Conservation (phyloP, 2,113 vertebrate genomes). For the Ariopsis seemanni region DNA sequence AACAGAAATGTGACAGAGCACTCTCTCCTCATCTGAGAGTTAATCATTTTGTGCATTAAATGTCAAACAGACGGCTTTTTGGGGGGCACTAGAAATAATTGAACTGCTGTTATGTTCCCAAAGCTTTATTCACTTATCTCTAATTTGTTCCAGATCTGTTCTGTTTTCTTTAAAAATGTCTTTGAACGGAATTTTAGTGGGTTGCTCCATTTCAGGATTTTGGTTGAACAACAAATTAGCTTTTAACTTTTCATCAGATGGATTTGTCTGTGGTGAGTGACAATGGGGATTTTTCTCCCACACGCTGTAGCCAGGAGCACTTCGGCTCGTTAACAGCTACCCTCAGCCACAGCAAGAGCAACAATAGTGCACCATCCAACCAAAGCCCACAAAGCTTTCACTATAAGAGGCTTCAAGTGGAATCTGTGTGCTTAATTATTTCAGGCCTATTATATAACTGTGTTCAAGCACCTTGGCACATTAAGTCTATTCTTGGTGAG, state of each 20-base stretch:
- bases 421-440: slow-evolving; percentile 69
- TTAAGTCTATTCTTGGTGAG: slow-evolving; percentile 70
- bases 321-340: slow-evolving; percentile 48
- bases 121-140: neutral
- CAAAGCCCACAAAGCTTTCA: slow-evolving; percentile 56
- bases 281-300: slow-evolving; percentile 37
- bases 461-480: slow-evolving; percentile 68
- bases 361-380: slow-evolving; percentile 52
- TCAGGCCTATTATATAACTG: slow-evolving; percentile 72
- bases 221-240: slow-evolving; percentile 41
- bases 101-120: neutral
- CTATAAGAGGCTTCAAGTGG: slow-evolving; percentile 64
- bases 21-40: neutral
- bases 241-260: slow-evolving; percentile 34
- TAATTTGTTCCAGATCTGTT: slow-evolving; percentile 16
- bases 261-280: slow-evolving; percentile 30
- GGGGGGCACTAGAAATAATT: slow-evolving; percentile 11
- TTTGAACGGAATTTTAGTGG: slow-evolving; percentile 15
- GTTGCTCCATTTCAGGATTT: slow-evolving; percentile 18
- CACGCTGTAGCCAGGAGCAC: slow-evolving; percentile 29
- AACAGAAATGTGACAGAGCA: neutral
- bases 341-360: slow-evolving; percentile 45
- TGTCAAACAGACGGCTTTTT: neutral
- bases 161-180: neutral
- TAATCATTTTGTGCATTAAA: neutral